Evolutionary conservation across 2,797 vertebrate genomes (phyloP), one percentile per base, ranked within the genome.

Genomic region (Scolopax bukidnonensis): DNA sequence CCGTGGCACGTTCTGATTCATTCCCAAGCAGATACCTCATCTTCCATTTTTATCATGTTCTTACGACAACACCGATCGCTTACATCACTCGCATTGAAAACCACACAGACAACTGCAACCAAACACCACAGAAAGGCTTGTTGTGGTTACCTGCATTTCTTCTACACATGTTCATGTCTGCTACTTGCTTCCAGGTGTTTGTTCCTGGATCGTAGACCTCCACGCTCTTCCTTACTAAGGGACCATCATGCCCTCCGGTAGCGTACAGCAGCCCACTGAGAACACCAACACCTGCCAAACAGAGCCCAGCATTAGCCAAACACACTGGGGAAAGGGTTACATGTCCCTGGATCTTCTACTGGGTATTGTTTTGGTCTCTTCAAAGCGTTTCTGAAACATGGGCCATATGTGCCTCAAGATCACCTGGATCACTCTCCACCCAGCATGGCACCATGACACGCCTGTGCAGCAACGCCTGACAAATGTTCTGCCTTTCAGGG

Each of bases 101-200:
- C 12, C 59, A 67, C 74, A 51, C 14, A 63, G 51, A 17, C 13
- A 76, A 24, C 41, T 5, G 50, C 89, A 81, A 40, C 27, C 65
- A 68, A n/a, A 18, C 69, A 13, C 32, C 40, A 45, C 36, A 60
- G 48, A 41, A 56, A 65, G 9, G 28, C 10, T 77, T 47, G 3
- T 23, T 10, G 5, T 19, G 19, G 4, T 95, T 94, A 99, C 99
- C 99, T 98, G 99, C 99, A 8, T 99, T 99, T 84, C 99, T 98
- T 57, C 99, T 97, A 77, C 99, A 99, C 99, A 99, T 99, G 97
- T 99, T 99, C 99, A 99, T 99, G 97, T 99, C 99, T 40, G 98
- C 99, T 86, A 99, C 99, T 96, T 99, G 99, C 50, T 98, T 99
- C 99, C 99, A 99, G 54, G 95, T 97, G 97, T 99, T 99, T 98